A percentile compares a stretch with the other conserved stretches of the same genome.
phyloP scores from a whole-genome alignment of 2,888 invertebrate genomes.

The Nebria brevicollis region DNA sequence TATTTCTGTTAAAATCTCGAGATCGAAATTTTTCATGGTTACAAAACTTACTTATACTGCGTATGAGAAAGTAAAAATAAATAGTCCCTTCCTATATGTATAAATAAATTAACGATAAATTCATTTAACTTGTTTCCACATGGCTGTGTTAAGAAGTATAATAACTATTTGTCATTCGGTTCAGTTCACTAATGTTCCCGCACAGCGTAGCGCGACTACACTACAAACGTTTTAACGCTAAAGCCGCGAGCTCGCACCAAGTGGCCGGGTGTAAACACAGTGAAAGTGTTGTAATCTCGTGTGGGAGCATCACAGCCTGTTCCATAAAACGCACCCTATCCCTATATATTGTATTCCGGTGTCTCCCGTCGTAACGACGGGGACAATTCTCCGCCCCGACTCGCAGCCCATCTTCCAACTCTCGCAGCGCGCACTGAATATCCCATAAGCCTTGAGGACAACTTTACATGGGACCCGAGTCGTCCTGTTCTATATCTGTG shows the following conservation, averaged over 20 bases:
- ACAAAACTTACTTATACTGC: too few species aligned
- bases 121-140: not conserved
- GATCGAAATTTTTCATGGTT: too few species aligned
- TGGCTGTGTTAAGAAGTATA: not conserved
- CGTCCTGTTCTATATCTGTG: not conserved
- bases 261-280: constrained; percentile 11
- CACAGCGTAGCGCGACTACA: not conserved
- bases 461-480: constrained; percentile 28
- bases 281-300: constrained; percentile 11
- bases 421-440: constrained; percentile 25
- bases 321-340: constrained; percentile 14
- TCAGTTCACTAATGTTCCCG: not conserved
- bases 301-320: not conserved
- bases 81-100: too few species aligned
- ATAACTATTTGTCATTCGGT: not conserved
- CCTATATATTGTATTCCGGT: constrained; percentile 15
- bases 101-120: not conserved
- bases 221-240: not conserved
- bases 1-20: too few species aligned
- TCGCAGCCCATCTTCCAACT: not conserved
- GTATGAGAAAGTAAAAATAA: too few species aligned
- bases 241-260: not conserved
- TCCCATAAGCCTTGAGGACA: constrained; percentile 42
- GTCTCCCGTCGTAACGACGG: constrained; percentile 7
- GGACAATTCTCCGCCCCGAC: not conserved